Evolutionary conservation across 2,888 invertebrate genomes (phyloP), one percentile per base, ranked within the genome.

Genomic region (Aporophyla lueneburgensis): DNA sequence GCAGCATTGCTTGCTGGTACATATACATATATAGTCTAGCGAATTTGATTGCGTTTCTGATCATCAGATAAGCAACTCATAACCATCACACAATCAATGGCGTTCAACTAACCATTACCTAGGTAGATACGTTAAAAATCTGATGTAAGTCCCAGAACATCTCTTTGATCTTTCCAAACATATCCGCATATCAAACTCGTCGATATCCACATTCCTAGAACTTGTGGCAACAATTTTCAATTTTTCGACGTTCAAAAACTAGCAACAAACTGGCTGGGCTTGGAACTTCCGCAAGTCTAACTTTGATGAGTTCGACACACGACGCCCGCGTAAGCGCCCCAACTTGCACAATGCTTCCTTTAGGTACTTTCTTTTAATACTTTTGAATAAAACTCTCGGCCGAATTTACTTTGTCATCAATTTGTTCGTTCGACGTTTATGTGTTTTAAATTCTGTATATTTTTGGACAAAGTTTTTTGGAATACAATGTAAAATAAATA

Each of bases 231-330:
- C 87, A 90, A 87, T 90, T 89, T 91, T 90, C 83, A 89, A 93
- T 92, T 91, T 91, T 93, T 92, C 89, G 87, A 88, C 87, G 87
- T 89, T 91, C 87, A 79, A 78, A 91, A 92, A 91, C 87, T 92
- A 89, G 84, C 84, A 84, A 84, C 83, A 82, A 86, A 85, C 81
- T 88, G 86, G 78, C 83, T 83, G 78, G 84, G 81, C 83, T 71
- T 80, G 82, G 83, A 84, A 84, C 83, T 86, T 91, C 89, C 88
- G 87, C 83, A 76, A 88, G 89, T 78, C 85, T 87, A 94, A 94
- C 91, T 94, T 94, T 93, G 94, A 94, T 94, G 93, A 94, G 94
- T 94, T 94, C 93, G 94, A 94, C 94, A 93, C 89, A 91, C 83
- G 90, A 83, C 79, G 81, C 69, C 78, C 83, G 62, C 88, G 88